phyloP scores from a whole-genome alignment of 2,113 vertebrate species.

The Hystrix brachyura region DNA sequence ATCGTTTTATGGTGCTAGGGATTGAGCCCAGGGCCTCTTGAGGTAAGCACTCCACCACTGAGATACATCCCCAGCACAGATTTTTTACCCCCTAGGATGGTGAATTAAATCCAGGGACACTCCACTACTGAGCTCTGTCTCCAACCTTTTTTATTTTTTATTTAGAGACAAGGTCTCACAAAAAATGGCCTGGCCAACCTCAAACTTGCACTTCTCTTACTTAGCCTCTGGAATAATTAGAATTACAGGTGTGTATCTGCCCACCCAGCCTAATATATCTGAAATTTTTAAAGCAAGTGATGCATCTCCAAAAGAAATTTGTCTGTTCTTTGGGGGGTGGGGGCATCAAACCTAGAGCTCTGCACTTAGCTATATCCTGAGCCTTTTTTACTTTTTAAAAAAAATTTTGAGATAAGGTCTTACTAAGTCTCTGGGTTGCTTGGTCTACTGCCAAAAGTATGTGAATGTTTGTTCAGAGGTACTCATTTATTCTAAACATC shows the following conservation, averaged over 20 bases:
- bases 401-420: too few species aligned
- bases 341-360: neutral
- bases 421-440: too few species aligned
- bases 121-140: neutral
- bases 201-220: neutral
- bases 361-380: too few species aligned
- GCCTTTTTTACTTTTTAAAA: too few species aligned
- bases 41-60: neutral
- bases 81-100: neutral
- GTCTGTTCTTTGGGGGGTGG: neutral
- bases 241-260: neutral
- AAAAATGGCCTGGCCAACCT: neutral
- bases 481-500: conserved; percentile 55
- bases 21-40: neutral
- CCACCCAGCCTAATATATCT: neutral
- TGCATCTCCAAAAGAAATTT: conserved; percentile 26
- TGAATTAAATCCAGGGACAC: neutral
- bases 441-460: too few species aligned
- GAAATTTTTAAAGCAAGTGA: conserved; percentile 52
- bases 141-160: neutral
- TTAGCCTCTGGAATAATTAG: neutral
- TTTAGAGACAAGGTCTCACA: neutral
- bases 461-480: conserved; percentile 48
- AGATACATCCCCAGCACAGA: too few species aligned
- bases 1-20: neutral